Percentiles rank a stretch among this genome's conserved stretches.
These are phyloP conservation scores for Octodon degus DNA, from an alignment of 2,113 vertebrate genomes.

Conservation along the genomic window DNA sequence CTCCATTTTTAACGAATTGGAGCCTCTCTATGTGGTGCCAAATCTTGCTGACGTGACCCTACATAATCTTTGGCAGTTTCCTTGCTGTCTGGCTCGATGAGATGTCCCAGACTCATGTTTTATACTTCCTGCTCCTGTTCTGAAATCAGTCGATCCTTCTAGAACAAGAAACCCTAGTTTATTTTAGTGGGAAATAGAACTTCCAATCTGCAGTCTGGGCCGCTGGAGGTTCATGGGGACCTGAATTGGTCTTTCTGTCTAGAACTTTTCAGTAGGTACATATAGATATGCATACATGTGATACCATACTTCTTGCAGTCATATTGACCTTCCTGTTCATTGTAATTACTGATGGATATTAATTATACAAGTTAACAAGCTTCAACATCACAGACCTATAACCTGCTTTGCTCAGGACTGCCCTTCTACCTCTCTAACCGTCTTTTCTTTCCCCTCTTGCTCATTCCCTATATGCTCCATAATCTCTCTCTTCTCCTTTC, in stretches of 20 bases:
- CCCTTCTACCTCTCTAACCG: neutral
- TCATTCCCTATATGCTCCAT: neutral
- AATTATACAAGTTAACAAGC: neutral
- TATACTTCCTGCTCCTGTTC: neutral
- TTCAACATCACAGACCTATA: neutral
- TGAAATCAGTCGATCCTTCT: neutral
- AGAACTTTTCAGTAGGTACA: neutral
- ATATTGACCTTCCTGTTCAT: neutral
- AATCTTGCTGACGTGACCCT: neutral
- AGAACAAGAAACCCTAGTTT: conserved; percentile 23
- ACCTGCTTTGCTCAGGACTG: neutral
- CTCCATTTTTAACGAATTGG: neutral
- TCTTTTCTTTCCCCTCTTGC: neutral
- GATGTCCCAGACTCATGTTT: neutral
- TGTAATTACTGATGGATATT: neutral
- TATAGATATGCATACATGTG: neutral
- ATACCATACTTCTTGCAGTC: neutral
- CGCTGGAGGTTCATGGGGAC: neutral
- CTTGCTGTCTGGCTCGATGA: neutral
- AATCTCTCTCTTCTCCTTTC: neutral
- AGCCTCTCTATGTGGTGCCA: neutral
- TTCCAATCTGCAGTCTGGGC: neutral
- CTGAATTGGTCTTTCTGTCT: neutral
- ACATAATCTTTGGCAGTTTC: neutral
- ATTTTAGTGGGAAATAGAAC: neutral